phyloP scores from a whole-genome alignment of 2,888 invertebrate species.

The Netelia inedita region DNA sequence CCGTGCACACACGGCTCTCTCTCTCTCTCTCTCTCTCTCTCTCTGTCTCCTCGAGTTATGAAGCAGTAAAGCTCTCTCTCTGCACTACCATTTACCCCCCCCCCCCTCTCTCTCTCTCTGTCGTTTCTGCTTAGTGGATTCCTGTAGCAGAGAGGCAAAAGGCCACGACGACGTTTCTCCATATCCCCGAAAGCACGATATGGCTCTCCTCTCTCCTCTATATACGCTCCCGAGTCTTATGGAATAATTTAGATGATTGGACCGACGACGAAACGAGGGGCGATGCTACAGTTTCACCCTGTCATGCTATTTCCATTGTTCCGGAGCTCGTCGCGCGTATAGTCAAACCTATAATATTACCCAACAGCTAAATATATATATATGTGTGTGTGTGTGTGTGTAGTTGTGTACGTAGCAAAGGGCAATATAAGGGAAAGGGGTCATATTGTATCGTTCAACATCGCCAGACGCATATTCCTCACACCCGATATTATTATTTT shows the following conservation, averaged over 20 bases:
- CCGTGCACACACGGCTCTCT: conserved; percentile 75
- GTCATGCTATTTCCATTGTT: conserved; percentile 71
- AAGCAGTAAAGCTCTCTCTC: conserved; percentile 81
- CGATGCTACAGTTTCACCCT: conserved; percentile 74
- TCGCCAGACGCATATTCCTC: neutral
- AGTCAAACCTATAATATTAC: conserved; percentile 22
- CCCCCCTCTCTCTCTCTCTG: conserved; percentile 54
- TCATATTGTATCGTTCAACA: conserved; percentile 19
- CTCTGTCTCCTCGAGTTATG: conserved; percentile 80
- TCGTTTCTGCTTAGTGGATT: conserved; percentile 58
- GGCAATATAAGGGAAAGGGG: conserved; percentile 24
- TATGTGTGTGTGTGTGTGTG: neutral
- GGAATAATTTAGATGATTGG: conserved; percentile 84
- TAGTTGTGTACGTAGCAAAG: neutral
- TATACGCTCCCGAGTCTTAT: conserved; percentile 76
- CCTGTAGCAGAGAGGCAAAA: conserved; percentile 55
- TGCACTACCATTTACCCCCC: conserved; percentile 56
- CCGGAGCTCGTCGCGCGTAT: conserved; percentile 54
- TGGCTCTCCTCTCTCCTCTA: conserved; percentile 38
- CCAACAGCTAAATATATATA: conserved; percentile 14
- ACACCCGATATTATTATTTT: conserved; percentile 19
- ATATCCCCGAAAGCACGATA: conserved; percentile 40
- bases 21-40: conserved; percentile 67
- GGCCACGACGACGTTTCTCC: conserved; percentile 61
- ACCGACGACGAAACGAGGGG: conserved; percentile 70